Conservation (phyloP, 2,113 vertebrate genomes). For the Neolamprologus ventralis region DNA sequence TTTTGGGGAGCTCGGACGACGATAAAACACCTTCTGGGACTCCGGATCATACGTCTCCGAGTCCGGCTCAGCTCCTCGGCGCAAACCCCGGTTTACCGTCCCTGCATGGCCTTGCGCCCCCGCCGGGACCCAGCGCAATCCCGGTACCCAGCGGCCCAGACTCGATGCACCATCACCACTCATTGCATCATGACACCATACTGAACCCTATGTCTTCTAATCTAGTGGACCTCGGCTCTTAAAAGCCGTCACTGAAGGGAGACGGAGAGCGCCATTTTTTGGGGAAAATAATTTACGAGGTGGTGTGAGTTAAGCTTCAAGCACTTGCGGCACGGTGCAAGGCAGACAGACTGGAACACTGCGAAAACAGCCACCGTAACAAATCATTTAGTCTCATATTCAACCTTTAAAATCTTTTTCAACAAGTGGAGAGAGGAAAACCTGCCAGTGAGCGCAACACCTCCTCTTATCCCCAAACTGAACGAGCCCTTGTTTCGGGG, state of each 20-base stretch:
- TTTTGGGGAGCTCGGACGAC: constrained; percentile 97
- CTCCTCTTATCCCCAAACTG: not conserved
- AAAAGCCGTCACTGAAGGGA: constrained; percentile 56
- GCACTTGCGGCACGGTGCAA: constrained; percentile 59
- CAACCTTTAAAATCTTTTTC: not conserved
- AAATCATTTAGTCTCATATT: constrained; percentile 32
- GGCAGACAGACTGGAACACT: constrained; percentile 45
- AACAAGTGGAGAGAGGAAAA: not conserved
- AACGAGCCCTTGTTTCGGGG: not conserved
- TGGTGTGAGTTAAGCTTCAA: constrained; percentile 44
- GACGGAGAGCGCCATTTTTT: not conserved
- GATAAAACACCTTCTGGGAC: constrained; percentile 97
- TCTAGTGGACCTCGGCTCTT: constrained; percentile 95
- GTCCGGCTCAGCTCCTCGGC: constrained; percentile 88
- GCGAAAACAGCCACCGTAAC: constrained; percentile 17
- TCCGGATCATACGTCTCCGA: constrained; percentile 90
- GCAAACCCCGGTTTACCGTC: constrained; percentile 82
- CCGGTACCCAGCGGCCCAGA: constrained; percentile 84
- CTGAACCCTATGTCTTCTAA: constrained; percentile 99
- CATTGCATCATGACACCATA: constrained; percentile 97
- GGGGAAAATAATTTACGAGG: not conserved
- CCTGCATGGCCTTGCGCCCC: constrained; percentile 88
- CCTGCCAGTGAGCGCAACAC: not conserved
- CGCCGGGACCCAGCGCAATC: constrained; percentile 93
- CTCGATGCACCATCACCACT: constrained; percentile 91